phyloP scores from a whole-genome alignment of 2,113 vertebrate genomes.

The Rhegmatorhina hoffmannsi region DNA sequence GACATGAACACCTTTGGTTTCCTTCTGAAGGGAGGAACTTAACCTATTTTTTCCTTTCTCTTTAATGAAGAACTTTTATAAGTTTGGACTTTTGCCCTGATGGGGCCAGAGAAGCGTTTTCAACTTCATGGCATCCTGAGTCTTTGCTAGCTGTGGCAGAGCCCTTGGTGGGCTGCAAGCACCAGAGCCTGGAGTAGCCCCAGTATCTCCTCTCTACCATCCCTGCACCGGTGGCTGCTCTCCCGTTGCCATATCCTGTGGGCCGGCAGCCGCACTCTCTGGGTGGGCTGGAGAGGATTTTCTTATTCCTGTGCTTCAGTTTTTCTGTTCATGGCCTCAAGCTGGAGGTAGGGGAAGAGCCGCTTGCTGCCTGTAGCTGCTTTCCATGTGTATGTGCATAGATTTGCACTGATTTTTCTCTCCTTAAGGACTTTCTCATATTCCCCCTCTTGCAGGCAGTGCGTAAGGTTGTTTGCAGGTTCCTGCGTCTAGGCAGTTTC shows the following conservation, averaged over 20 bases:
- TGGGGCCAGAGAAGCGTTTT: neutral
- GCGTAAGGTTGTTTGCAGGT: neutral
- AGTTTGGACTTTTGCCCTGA: neutral
- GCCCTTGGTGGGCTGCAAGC: fast-evolving
- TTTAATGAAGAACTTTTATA: neutral
- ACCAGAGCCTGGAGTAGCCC: fast-evolving
- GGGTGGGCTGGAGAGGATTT: constrained; percentile 3
- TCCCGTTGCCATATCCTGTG: fast-evolving
- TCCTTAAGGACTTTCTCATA: neutral
- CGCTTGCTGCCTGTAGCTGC: neutral
- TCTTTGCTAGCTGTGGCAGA: neutral
- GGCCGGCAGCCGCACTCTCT: neutral
- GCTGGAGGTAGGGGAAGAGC: neutral
- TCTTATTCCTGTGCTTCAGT: neutral
- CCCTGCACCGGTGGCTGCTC: fast-evolving
- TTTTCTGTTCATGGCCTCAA: neutral
- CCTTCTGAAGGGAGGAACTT: neutral
- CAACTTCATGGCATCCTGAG: neutral
- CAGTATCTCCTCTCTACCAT: fast-evolving
- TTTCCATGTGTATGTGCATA: neutral
- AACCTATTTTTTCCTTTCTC: fast-evolving
- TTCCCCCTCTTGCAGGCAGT: neutral
- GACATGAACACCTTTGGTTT: neutral
- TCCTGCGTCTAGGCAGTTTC: neutral
- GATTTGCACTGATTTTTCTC: constrained; percentile 18